Conservation (phyloP, 2,797 vertebrate genomes). For the Danio albolineatus region DNA sequence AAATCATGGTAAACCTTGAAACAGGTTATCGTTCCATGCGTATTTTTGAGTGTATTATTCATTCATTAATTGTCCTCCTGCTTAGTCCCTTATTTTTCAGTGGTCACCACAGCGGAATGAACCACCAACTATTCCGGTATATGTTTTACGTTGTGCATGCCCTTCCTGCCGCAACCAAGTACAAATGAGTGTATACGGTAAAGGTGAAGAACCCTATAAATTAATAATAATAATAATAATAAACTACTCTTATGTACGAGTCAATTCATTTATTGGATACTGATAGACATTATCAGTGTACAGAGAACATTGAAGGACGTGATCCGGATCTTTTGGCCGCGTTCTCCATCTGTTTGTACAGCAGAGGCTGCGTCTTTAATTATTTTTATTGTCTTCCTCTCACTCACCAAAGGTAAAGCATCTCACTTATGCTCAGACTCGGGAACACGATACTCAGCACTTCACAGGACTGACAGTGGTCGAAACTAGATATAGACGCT, state of each 20-base stretch:
- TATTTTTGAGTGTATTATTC: too few species aligned
- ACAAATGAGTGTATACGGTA: too few species aligned
- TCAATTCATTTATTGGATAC: not conserved
- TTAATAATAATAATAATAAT: too few species aligned
- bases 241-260: not conserved
- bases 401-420: conserved; percentile 14
- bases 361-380: conserved; percentile 41
- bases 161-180: too few species aligned
- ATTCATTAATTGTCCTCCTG: too few species aligned
- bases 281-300: not conserved
- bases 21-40: too few species aligned
- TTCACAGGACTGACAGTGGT: conserved; percentile 29
- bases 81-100: too few species aligned
- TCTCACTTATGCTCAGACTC: conserved; percentile 27
- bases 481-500: conserved; percentile 35
- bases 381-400: conserved; percentile 9
- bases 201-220: too few species aligned
- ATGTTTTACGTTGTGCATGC: too few species aligned
- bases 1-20: too few species aligned
- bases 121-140: too few species aligned
- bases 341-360: not conserved
- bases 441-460: conserved; percentile 42
- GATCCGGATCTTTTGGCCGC: not conserved
- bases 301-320: not conserved
- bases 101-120: too few species aligned